A percentile compares a stretch with the other conserved stretches of the same genome.
Evolutionary conservation across 2,113 vertebrate genomes (phyloP).

Genomic region (Macrotis lagotis): DNA sequence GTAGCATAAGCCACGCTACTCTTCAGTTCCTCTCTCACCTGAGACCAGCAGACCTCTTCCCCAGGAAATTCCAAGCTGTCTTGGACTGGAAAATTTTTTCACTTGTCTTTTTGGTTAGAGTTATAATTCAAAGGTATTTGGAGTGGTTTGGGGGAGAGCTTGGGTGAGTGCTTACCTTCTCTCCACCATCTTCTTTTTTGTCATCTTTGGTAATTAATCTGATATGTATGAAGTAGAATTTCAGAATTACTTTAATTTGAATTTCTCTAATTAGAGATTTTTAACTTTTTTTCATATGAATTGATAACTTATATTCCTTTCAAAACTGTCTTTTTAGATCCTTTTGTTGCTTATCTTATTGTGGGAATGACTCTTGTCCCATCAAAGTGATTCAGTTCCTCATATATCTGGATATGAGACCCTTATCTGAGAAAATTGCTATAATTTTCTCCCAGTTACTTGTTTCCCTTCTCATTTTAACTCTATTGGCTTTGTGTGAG

Average conservation of each 20-base stretch:
- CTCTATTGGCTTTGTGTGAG: not conserved
- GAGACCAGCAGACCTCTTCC: too few relatives aligned
- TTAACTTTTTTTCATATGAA: not conserved
- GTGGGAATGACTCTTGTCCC: not conserved
- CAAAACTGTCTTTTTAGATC: not conserved
- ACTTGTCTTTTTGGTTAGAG: too few relatives aligned
- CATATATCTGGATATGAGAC: not conserved
- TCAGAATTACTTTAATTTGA: not conserved
- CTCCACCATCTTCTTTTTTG: too few relatives aligned
- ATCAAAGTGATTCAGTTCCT: not conserved
- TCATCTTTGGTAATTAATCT: not conserved
- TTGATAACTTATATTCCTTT: not conserved
- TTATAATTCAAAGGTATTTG: too few relatives aligned
- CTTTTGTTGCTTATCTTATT: not conserved
- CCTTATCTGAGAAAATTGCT: not conserved
- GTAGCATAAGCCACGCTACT: too few relatives aligned
- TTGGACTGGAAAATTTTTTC: too few relatives aligned
- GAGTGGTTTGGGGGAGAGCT: too few relatives aligned
- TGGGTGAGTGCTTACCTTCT: too few relatives aligned
- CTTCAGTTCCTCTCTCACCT: too few relatives aligned
- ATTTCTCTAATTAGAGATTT: not conserved
- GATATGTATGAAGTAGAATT: not conserved
- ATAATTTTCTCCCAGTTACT: not conserved
- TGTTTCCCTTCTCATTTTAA: not conserved
- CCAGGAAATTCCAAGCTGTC: too few relatives aligned